Evolutionary conservation across 1,140 invertebrate genomes (phyloP).

Genomic region (Apis dorsata): DNA sequence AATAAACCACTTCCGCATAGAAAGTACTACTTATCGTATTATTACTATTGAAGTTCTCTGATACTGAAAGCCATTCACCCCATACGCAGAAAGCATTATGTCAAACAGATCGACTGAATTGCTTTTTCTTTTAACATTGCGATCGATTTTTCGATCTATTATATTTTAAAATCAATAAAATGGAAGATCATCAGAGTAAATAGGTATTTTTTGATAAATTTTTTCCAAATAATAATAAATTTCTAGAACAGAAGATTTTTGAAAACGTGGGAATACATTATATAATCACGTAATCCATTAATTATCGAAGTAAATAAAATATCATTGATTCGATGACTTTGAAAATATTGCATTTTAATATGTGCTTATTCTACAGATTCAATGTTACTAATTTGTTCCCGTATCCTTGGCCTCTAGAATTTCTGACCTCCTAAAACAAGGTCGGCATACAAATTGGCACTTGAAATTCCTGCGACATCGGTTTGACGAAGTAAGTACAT

Average conservation of each 20-base stretch:
- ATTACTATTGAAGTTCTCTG: conserved; percentile 21
- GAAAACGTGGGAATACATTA: neutral
- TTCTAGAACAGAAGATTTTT: neutral
- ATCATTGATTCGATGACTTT: neutral
- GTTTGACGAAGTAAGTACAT: conserved; percentile 7
- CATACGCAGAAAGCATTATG: conserved; percentile 9
- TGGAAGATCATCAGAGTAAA: too few species aligned
- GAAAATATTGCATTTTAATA: neutral
- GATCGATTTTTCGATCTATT: too few species aligned
- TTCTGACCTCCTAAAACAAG: conserved; percentile 40
- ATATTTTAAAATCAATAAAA: too few species aligned
- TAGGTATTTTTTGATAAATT: too few species aligned
- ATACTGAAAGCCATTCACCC: conserved; percentile 20
- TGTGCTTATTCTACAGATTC: neutral
- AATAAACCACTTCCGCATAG: conserved; percentile 66
- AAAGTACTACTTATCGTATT: conserved; percentile 65
- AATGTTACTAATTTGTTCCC: neutral
- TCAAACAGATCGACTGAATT: neutral
- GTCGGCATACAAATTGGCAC: neutral
- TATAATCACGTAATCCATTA: neutral
- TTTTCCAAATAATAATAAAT: too few species aligned
- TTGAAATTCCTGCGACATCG: conserved; percentile 42
- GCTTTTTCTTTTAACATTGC: too few species aligned
- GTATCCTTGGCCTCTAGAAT: conserved; percentile 22
- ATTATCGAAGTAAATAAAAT: neutral